phyloP scores from a whole-genome alignment of 2,113 vertebrate genomes.

The Macroglossus sobrinus region DNA sequence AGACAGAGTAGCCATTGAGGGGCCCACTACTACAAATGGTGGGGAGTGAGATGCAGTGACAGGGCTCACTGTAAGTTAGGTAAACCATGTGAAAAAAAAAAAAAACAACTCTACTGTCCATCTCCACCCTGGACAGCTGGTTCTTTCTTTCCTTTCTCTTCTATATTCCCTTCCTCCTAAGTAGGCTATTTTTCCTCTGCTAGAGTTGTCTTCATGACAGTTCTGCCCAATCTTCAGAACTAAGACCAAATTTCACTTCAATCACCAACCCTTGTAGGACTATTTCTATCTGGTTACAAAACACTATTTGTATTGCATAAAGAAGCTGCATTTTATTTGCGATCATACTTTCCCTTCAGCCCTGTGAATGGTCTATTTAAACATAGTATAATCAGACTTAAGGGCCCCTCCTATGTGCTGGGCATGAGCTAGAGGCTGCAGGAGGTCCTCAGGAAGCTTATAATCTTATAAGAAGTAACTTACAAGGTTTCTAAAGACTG shows the following conservation, averaged over 20 bases:
- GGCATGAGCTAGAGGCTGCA: background rate
- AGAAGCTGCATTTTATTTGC: background rate
- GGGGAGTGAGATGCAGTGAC: background rate
- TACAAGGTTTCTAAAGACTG: background rate
- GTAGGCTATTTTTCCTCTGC: background rate
- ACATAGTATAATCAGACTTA: background rate
- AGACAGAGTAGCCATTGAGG: too few species aligned
- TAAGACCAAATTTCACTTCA: background rate
- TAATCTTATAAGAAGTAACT: background rate
- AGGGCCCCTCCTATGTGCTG: background rate
- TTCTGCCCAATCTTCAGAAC: background rate
- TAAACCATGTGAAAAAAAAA: background rate
- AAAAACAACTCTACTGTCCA: background rate
- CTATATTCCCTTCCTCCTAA: background rate
- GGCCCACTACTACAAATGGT: rapidly evolving
- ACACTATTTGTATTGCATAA: background rate
- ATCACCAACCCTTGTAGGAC: background rate
- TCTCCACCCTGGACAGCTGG: background rate
- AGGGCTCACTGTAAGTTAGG: background rate
- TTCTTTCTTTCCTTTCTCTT: background rate
- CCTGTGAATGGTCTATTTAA: background rate
- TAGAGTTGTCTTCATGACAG: background rate
- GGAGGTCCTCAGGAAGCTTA: background rate
- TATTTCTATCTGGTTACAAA: background rate
- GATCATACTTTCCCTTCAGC: background rate